Evolutionary conservation across 2,888 invertebrate species (phyloP).

Genomic region (Drosophila neutralis): DNA sequence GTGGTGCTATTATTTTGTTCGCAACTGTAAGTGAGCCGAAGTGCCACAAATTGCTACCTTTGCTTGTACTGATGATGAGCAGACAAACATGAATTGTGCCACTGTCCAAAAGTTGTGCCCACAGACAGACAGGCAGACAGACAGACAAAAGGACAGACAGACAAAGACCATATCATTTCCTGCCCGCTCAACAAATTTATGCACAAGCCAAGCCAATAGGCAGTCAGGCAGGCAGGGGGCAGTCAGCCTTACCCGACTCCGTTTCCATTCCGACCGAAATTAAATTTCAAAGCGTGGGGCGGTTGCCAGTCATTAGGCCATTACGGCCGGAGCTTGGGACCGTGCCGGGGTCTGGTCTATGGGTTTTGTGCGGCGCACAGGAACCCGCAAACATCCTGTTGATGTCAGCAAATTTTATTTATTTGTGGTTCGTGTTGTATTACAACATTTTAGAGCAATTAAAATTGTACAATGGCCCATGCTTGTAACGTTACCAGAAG

Average conservation of each 20-base stretch:
- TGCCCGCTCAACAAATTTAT: constrained; percentile 39
- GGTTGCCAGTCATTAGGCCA: constrained; percentile 58
- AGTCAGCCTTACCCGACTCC: background rate
- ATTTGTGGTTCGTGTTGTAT: constrained; percentile 78
- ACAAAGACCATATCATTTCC: constrained; percentile 59
- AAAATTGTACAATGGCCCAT: constrained; percentile 71
- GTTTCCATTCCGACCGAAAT: constrained; percentile 44
- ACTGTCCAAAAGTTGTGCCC: constrained; percentile 41
- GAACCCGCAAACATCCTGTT: constrained; percentile 77
- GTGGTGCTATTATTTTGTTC: background rate
- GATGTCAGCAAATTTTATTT: constrained; percentile 78
- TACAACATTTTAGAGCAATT: constrained; percentile 77
- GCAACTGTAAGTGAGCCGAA: constrained; percentile 36
- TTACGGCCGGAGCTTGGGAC: constrained; percentile 27
- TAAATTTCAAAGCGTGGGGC: constrained; percentile 59
- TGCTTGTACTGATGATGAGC: constrained; percentile 34
- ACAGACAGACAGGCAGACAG: constrained; percentile 10
- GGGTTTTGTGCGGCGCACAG: constrained; percentile 37
- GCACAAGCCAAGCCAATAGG: constrained; percentile 44
- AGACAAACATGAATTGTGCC: constrained; percentile 43
- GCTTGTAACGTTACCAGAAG: constrained; percentile 17
- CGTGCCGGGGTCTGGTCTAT: constrained; percentile 9
- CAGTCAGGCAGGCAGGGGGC: constrained; percentile 7
- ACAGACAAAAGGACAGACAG: constrained; percentile 6
- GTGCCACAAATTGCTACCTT: constrained; percentile 18